Evolutionary conservation across 92 coral and sea anemone genomes (phyloP), one percentile per base, ranked within the genome.

Genomic region (Palythoa heliodiscus): DNA sequence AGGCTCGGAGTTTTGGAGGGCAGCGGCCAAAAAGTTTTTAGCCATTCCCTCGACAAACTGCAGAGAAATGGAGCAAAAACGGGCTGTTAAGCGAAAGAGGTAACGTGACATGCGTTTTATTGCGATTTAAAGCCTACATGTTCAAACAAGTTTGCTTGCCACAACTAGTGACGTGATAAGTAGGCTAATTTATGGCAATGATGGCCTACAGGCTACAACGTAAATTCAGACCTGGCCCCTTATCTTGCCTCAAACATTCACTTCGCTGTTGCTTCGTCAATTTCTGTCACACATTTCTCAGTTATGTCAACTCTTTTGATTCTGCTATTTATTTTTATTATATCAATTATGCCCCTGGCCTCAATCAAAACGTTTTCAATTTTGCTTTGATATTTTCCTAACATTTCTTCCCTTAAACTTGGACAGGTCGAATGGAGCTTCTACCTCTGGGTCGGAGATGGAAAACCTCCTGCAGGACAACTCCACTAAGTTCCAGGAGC

Each of bases 51-150:
- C 73, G 14, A 68, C 43, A 68, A 68, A 19, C 73, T 68, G 73
- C 73, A 68, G 73, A 68, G 73, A 68, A 68, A 68, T 68, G 40
- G 73, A 68, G 73, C 73, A 68, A 68, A 61, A n/a, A n/a, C 73
- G 73, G 15, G 43, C 5, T 16, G 5, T 24, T 68, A 68, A 68
- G 17, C 73, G 43, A 68, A 68, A 68, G 24, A 68, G 73, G 43
- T 68, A 35, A 68, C 73, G 17, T 24, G 24, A 35, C 17, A 61
- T 1, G 69, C 6, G 24, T 19, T 61, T 61, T n/a, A 24, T 61
- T 61, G 2, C 69, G 11, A 61, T 61, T 61, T 17, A 61, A 24
- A 61, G 69, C 69, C 69, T 61, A 61, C 69, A 61, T 68, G 39
- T 68, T 24, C 73, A 68, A 35, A 7, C 43, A 68, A 35, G 4